A percentile compares a stretch with the other conserved stretches of the same genome.
Evolutionary conservation across 2,797 vertebrate species (phyloP).

Genomic region (Avahi laniger): DNA sequence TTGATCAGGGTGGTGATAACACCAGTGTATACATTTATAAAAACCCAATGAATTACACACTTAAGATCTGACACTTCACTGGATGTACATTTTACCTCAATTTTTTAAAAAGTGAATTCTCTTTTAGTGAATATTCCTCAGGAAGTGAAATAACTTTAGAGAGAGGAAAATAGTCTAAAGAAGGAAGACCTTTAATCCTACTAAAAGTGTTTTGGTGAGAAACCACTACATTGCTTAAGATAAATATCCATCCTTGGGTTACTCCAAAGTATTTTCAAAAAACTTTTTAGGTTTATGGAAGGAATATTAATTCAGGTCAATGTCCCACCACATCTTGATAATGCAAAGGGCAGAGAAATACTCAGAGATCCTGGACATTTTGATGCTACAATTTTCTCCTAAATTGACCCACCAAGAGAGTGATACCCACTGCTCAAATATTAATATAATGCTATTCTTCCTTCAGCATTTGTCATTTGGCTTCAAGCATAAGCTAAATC

Average conservation of each 20-base stretch:
- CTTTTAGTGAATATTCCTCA: neutral
- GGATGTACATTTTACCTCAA: neutral
- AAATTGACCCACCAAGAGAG: neutral
- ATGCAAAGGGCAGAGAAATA: neutral
- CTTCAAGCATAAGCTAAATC: neutral
- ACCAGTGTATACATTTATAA: neutral
- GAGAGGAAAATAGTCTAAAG: neutral
- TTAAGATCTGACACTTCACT: neutral
- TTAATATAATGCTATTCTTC: neutral
- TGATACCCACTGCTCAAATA: neutral
- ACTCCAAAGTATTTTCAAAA: neutral
- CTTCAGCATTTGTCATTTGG: neutral
- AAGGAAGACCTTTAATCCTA: neutral
- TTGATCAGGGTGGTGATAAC: no score
- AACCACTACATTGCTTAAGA: neutral
- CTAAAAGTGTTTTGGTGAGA: neutral
- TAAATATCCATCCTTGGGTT: neutral
- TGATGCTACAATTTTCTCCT: neutral
- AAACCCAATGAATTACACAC: neutral
- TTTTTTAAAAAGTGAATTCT: neutral
- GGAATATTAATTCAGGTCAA: neutral
- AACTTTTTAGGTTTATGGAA: neutral
- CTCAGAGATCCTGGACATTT: neutral
- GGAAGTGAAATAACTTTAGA: neutral
- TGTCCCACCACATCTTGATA: neutral